A percentile compares a stretch with the other conserved stretches of the same genome.
Conservation (phyloP, 2,797 vertebrate species). For the Lacerta agilis region DNA sequence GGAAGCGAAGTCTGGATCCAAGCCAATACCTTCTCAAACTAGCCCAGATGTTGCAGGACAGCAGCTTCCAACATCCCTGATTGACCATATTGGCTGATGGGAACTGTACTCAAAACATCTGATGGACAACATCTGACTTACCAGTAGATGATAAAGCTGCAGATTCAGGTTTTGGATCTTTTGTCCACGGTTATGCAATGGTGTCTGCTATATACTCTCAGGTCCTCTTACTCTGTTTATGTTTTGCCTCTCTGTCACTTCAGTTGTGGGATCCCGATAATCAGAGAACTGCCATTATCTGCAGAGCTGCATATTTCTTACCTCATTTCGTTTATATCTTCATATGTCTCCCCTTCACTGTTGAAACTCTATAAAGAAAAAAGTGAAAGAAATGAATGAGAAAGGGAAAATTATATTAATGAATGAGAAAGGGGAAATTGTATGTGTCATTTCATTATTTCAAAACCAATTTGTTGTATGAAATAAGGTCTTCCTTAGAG, state of each 20-base stretch:
- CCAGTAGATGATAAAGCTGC: neutral
- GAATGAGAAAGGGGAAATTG: slow-evolving; percentile 13
- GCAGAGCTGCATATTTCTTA: slow-evolving; percentile 59
- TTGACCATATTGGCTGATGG: too few relatives aligned
- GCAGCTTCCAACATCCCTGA: neutral
- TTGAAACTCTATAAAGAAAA: slow-evolving; percentile 73
- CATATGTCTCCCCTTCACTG: slow-evolving; percentile 87
- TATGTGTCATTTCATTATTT: neutral
- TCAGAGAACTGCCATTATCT: neutral
- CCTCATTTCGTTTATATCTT: slow-evolving; percentile 88
- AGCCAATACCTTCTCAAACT: too few relatives aligned
- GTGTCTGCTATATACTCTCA: neutral
- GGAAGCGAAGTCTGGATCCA: too few relatives aligned
- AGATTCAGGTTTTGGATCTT: neutral
- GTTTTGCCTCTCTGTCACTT: neutral
- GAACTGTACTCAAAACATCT: too few relatives aligned
- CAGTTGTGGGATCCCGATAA: neutral
- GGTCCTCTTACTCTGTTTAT: neutral
- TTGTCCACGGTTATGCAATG: neutral
- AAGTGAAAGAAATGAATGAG: neutral
- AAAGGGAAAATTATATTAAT: neutral
- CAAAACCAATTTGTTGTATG: neutral
- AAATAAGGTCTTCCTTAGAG: neutral
- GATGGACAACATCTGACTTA: too few relatives aligned
- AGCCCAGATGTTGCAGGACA: too few relatives aligned